phyloP scores from a whole-genome alignment of 2,888 invertebrate genomes.

The Ophraella communa region DNA sequence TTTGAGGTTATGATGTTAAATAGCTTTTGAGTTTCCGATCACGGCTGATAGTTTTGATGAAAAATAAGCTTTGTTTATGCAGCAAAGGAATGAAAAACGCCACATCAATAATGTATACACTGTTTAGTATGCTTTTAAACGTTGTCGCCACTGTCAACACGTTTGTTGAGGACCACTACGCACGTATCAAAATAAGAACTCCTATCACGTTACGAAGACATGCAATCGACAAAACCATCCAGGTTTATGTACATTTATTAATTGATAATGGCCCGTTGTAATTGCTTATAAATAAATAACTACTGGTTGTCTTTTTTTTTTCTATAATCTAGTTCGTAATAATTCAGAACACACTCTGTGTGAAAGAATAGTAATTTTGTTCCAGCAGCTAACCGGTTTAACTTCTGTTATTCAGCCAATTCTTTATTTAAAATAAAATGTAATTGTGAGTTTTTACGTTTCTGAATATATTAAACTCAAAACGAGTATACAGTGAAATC shows the following conservation, averaged over 20 bases:
- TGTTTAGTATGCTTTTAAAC: slow-evolving; percentile 24
- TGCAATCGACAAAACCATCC: slow-evolving; percentile 27
- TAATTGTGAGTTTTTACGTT: not conserved
- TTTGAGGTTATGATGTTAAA: slow-evolving; percentile 17
- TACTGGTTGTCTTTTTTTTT: slow-evolving; percentile 15
- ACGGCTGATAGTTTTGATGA: slow-evolving; percentile 17
- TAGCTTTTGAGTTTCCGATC: slow-evolving; percentile 6
- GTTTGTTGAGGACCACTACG: slow-evolving; percentile 29
- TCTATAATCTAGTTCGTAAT: slow-evolving; percentile 3
- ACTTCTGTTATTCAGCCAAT: not conserved
- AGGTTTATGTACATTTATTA: slow-evolving; percentile 29
- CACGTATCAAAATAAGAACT: slow-evolving; percentile 26
- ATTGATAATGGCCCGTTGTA: slow-evolving; percentile 18
- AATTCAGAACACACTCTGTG: slow-evolving; percentile 6
- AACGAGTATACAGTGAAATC: not conserved
- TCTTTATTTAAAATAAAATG: not conserved
- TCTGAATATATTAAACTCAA: not conserved
- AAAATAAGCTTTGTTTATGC: slow-evolving; percentile 20
- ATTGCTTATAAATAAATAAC: slow-evolving; percentile 18
- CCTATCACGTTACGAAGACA: slow-evolving; percentile 31
- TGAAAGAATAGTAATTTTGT: not conserved
- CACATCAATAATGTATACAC: slow-evolving; percentile 30
- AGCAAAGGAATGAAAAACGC: slow-evolving; percentile 18
- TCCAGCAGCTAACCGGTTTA: not conserved
- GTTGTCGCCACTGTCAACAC: slow-evolving; percentile 30